Base-by-base conservation (phyloP, 2,113 vertebrate species). In the Gasterosteus nipponicus region DNA sequence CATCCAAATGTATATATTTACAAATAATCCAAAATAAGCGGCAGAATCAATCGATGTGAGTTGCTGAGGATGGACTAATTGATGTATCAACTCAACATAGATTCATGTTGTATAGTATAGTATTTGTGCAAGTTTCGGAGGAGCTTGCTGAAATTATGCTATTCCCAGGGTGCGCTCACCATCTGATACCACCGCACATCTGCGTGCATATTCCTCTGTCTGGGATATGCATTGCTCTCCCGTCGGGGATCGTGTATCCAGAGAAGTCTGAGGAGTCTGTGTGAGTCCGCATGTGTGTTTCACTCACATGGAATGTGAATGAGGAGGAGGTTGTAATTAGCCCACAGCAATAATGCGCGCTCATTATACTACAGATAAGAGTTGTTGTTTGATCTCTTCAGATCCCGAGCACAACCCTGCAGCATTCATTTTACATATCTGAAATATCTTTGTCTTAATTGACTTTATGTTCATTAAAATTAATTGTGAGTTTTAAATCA, bases 181-280 rank as follows among this genome's bases (percentile, higher is more conserved):
- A 84, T 73, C 76, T 80, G 69, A 74, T 68, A 76, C 58, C 15
- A 29, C n/a, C 42, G 72, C 81, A 74, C 78, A 80, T 84, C 78
- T 82, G 51, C 73, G 70, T 57, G 44, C 64, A 74, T 39, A 59
- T 80, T 84, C 62, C 69, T 74, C 44, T 19, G 22, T 73, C 33
- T 75, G 83, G 54, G 39, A 18, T n/a, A 47, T 46, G 44, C 31
- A 38, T 44, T 26, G 44, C 44, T 64, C 49, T 53, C 42, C 58
- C 53, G 64, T n/a, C 7, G 62, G 38, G 62, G 77, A 85, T 81
- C 69, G 10, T 54, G 49, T 78, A 42, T 78, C 86, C 77, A 63
- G 46, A 5, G 58, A 53, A 77, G 74, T 83, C 74, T 80, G 70
- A 80, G 74, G 69, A 56, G 44, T 61, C 0, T 46, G n/a, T 10